Evolutionary conservation across 2,113 vertebrate species (phyloP).

Genomic region (Pyxicephalus adspersus): DNA sequence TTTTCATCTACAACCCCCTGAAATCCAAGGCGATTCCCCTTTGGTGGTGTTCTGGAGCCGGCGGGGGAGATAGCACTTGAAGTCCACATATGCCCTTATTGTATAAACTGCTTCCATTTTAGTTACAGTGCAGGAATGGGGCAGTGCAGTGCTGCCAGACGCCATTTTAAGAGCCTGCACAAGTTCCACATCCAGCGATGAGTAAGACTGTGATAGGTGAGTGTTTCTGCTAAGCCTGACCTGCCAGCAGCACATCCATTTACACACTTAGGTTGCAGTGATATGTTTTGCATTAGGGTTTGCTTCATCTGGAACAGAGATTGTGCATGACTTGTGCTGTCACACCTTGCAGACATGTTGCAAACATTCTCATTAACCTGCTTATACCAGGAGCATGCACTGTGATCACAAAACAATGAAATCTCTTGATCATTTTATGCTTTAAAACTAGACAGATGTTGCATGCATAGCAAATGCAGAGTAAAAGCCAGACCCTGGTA

Average conservation of each 20-base stretch:
- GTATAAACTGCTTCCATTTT: constrained; percentile 80
- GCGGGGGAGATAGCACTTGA: background rate
- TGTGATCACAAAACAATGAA: too few species aligned
- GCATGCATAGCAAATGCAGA: background rate
- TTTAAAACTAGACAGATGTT: background rate
- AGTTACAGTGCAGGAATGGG: constrained; percentile 78
- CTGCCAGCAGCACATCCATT: constrained; percentile 65
- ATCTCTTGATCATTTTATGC: too few species aligned
- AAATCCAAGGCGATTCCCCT: background rate
- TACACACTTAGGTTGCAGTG: background rate
- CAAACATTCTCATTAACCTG: too few species aligned
- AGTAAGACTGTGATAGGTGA: constrained; percentile 83
- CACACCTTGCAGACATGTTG: too few species aligned
- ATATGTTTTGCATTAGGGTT: too few species aligned
- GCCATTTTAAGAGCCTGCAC: constrained; percentile 87
- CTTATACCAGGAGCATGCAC: too few species aligned
- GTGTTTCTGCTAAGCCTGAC: constrained; percentile 76
- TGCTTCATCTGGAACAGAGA: too few species aligned
- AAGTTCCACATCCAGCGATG: constrained; percentile 84
- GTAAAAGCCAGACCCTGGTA: too few species aligned
- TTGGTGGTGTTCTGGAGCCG: background rate
- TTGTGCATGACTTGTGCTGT: too few species aligned
- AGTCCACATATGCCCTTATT: background rate
- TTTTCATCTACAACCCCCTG: constrained; percentile 60
- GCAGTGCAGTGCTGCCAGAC: constrained; percentile 79